phyloP scores from a whole-genome alignment of 2,888 invertebrate species.

The Onchidella celtica region DNA sequence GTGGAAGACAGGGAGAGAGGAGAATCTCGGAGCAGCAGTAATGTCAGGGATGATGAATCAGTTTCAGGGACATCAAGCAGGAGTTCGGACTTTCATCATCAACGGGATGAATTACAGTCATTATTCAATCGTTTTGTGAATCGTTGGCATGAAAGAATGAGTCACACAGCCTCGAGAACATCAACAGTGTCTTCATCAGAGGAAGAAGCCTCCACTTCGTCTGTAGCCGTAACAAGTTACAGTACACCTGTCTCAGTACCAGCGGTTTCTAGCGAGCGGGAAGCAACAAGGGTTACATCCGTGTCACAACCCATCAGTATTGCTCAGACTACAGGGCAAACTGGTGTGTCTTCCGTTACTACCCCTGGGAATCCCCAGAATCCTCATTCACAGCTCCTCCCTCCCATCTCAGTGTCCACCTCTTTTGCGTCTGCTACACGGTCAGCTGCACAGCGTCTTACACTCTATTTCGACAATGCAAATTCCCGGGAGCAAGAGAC shows the following conservation, averaged over 20 bases:
- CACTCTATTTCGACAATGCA: neutral
- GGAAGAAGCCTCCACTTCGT: neutral
- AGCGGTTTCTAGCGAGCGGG: neutral
- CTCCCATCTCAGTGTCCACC: neutral
- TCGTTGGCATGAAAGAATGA: neutral
- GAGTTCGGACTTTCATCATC: neutral
- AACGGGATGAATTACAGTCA: conserved; percentile 19
- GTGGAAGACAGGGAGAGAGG: conserved; percentile 35
- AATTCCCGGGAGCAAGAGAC: neutral
- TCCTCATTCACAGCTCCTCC: neutral
- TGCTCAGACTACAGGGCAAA: neutral
- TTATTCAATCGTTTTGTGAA: conserved; percentile 13
- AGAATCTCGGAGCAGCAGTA: neutral
- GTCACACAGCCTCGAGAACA: conserved; percentile 17
- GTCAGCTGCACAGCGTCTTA: neutral
- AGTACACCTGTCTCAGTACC: neutral
- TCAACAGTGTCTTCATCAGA: neutral
- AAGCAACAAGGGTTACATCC: neutral
- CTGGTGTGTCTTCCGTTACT: neutral
- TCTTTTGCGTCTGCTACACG: neutral
- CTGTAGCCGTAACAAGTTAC: conserved; percentile 23
- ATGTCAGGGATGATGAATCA: neutral
- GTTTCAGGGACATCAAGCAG: neutral
- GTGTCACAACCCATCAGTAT: neutral
- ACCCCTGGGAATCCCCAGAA: neutral